Base-by-base conservation (phyloP, 2,888 invertebrate species). In the Xylota segnis region DNA sequence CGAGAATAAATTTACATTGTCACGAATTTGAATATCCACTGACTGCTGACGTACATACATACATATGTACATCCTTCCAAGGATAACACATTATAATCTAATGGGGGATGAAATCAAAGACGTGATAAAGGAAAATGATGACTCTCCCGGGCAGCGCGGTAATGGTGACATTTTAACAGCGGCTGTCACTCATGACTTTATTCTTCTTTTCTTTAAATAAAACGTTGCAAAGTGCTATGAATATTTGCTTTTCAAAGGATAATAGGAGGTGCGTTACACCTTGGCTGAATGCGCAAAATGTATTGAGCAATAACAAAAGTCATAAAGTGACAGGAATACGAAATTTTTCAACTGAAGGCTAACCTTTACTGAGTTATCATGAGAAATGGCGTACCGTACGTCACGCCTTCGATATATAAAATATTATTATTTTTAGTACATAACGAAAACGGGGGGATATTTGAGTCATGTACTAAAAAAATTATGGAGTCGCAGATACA, bases 81-180 rank as follows among this genome's bases (percentile, higher is more conserved):
- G 59, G 59, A 59, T 23, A 27, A 27, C 40, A 40, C 40, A 52
- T 72, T 61, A 72, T 61, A 37, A 40, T 50, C 61, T 61, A 61
- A 61, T 43, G 61, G 52, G 16, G 50, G 72, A 50, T 58, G 71
- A 47, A 59, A 47, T 71, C 71, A 59, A 71, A 58, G 58, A 50
- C 37, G 14, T 59, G 59, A 12, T 59, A 47, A 59, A 50, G 16
- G 34, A 29, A 59, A 34, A 43, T 34, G 32, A 45, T 58, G 37
- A 43, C 43, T 43, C 43, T 43, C 14, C 6, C 43, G 0, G 1
- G 14, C 14, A 14, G 6, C 6, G n/a, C 6, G n/a, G 37, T 10
- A 10, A 10, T 12, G 37, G 10, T 6, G 43, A 14, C 14, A 43
- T 43, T 43, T 43, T 14, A 14, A 43, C 43, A 14, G 14, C 43